Conservation (phyloP, 2,113 vertebrate genomes). For the Peromyscus polionotus region DNA sequence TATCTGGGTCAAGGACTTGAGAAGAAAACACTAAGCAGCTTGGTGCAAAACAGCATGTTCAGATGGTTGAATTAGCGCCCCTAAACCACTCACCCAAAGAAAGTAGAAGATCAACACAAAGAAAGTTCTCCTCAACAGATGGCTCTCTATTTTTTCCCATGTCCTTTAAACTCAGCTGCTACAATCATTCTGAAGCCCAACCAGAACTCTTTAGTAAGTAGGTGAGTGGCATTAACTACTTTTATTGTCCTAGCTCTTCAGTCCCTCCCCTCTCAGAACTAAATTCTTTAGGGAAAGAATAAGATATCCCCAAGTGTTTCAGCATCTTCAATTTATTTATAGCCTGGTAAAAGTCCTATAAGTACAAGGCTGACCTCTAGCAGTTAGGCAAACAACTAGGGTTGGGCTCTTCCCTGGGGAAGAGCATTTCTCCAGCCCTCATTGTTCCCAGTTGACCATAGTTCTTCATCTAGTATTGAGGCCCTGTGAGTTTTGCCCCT, state of each 20-base stretch:
- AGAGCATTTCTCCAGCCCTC: not conserved
- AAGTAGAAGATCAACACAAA: conserved; percentile 32
- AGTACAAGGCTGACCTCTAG: not conserved
- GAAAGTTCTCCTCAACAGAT: conserved; percentile 42
- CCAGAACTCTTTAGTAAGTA: not conserved
- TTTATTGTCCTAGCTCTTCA: not conserved
- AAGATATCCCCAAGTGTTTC: not conserved
- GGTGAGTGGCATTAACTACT: not conserved
- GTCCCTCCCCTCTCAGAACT: not conserved
- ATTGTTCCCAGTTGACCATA: not conserved
- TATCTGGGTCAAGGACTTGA: conserved; percentile 78
- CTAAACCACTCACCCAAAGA: conserved; percentile 42
- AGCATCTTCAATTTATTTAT: conserved; percentile 39
- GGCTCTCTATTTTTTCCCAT: not conserved
- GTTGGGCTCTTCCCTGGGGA: not conserved
- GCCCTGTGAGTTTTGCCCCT: not conserved
- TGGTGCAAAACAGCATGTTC: conserved; percentile 58
- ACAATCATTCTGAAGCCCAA: conserved; percentile 10
- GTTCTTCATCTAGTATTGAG: not conserved
- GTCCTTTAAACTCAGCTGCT: conserved; percentile 36
- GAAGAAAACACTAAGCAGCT: conserved; percentile 61
- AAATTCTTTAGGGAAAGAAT: not conserved
- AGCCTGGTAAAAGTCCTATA: not conserved
- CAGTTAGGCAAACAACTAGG: not conserved
- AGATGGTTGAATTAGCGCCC: conserved; percentile 39